Conservation (phyloP, 2,113 vertebrate genomes). For the human (Homo sapiens) region DNA sequence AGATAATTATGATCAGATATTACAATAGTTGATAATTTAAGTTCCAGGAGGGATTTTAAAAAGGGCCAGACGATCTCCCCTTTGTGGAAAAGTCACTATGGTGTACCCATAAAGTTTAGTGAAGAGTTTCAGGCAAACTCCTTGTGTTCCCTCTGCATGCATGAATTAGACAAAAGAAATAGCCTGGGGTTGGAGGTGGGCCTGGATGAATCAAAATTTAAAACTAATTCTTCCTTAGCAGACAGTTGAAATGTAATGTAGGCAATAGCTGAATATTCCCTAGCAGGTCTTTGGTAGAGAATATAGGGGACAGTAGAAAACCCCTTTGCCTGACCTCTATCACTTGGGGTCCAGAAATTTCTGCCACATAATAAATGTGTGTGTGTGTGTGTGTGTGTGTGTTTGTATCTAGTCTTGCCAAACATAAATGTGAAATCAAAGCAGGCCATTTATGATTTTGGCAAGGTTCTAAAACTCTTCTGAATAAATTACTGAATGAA, state of each 20-base stretch:
- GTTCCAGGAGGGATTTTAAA: background rate
- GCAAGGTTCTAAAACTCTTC: background rate
- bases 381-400: background rate
- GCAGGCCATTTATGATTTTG: background rate
- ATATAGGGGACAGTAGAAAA: background rate
- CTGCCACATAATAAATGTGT: background rate
- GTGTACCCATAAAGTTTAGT: background rate
- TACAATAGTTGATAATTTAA: background rate
- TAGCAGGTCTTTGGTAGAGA: background rate
- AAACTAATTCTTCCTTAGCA: background rate
- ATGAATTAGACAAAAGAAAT: background rate
- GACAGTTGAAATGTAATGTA: background rate
- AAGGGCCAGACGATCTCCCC: too few species aligned
- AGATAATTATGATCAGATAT: background rate
- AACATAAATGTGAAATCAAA: background rate
- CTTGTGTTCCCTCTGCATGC: background rate
- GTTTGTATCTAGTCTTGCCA: background rate
- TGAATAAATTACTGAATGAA: background rate
- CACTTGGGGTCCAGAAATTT: background rate
- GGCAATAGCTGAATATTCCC: background rate
- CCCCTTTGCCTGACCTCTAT: background rate
- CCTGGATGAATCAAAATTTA: background rate
- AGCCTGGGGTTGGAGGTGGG: background rate
- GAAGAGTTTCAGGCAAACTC: background rate
- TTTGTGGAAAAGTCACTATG: background rate